Conservation (phyloP, 2,888 invertebrate genomes). For the Rapana venosa region DNA sequence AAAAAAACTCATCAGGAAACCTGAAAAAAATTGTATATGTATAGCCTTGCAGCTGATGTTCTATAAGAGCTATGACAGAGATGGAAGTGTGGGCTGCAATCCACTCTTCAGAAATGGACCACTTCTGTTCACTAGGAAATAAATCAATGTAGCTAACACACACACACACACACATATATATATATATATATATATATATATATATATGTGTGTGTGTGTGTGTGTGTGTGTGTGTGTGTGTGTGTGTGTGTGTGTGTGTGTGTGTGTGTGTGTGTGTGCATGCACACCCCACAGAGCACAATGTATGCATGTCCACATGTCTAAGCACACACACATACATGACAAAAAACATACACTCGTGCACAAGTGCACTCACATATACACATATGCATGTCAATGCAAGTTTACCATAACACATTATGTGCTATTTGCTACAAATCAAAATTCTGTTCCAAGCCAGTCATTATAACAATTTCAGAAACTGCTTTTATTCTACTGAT, state of each 20-base stretch:
- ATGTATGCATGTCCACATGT: too few species aligned
- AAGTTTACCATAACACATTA: neutral
- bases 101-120: too few species aligned
- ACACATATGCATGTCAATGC: neutral
- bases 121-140: too few species aligned
- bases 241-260: neutral
- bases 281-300: neutral
- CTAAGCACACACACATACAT: conserved; percentile 15
- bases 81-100: too few species aligned
- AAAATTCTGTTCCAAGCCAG: too few species aligned
- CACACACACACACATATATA: neutral
- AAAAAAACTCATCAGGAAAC: too few species aligned
- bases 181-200: neutral
- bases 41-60: too few species aligned
- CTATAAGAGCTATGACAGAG: too few species aligned
- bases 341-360: neutral
- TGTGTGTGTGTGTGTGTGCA: neutral
- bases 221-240: neutral
- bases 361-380: neutral
- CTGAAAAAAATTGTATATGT: too few species aligned
- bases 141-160: too few species aligned
- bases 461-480: too few species aligned
- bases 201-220: neutral
- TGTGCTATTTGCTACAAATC: neutral
- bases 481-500: too few species aligned